Evolutionary conservation across 2,113 vertebrate species (phyloP).

Genomic region (Rhinolophus sinicus): DNA sequence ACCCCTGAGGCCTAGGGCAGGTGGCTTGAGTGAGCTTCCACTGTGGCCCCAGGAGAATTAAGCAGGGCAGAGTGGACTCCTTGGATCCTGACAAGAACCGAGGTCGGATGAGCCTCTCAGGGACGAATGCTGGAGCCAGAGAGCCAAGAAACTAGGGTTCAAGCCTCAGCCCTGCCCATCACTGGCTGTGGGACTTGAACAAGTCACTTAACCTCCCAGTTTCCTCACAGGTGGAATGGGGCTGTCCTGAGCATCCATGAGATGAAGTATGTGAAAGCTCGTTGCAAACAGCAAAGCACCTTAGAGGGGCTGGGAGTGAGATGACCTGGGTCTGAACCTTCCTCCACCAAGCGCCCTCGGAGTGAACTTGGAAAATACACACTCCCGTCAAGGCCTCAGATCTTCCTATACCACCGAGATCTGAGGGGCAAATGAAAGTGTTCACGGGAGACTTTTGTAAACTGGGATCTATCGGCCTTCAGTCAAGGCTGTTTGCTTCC

Average conservation of each 20-base stretch:
- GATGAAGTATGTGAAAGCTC: not conserved
- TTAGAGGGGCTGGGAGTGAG: accelerated
- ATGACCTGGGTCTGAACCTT: not conserved
- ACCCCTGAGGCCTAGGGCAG: not conserved
- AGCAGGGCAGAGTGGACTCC: not conserved
- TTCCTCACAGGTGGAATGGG: not conserved
- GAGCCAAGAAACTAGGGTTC: not conserved
- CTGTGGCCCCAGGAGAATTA: not conserved
- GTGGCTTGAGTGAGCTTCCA: not conserved
- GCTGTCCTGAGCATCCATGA: not conserved
- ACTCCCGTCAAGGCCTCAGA: too few relatives aligned
- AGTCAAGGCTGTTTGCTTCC: not conserved
- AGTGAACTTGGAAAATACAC: not conserved
- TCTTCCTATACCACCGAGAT: accelerated
- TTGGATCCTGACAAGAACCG: not conserved
- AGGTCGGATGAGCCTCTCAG: not conserved
- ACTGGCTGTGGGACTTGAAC: not conserved
- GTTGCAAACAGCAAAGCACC: not conserved
- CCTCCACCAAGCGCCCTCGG: accelerated
- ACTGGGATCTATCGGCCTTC: not conserved
- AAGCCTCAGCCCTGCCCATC: not conserved
- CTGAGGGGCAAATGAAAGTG: not conserved
- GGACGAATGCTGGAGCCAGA: not conserved
- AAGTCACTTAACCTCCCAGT: not conserved
- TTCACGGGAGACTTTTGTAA: not conserved